phyloP scores from a whole-genome alignment of 1,140 invertebrate genomes.

The Hirudo medicinalis region DNA sequence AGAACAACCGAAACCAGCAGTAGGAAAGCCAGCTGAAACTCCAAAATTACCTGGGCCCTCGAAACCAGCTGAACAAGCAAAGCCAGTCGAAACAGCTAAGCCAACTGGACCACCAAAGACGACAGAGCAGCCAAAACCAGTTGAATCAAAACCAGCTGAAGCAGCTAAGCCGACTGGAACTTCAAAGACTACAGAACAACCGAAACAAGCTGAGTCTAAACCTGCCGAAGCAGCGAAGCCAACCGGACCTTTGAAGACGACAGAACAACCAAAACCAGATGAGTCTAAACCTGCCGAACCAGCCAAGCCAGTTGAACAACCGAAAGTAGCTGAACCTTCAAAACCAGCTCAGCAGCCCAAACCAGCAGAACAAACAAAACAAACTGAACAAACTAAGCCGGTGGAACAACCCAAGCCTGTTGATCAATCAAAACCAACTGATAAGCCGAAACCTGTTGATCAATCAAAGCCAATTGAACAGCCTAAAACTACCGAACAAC shows the following conservation, averaged over 20 bases:
- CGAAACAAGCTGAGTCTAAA: too few relatives aligned
- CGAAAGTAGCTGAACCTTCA: not conserved
- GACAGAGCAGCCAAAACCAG: conserved; percentile 10
- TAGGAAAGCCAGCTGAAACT: not conserved
- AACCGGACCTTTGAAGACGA: not conserved
- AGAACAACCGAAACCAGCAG: not conserved
- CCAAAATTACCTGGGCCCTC: not conserved
- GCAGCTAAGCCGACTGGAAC: not conserved
- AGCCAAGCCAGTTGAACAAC: not conserved
- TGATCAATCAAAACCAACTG: not conserved
- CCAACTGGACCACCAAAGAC: not conserved
- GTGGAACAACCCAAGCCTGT: not conserved
- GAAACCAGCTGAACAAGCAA: not conserved
- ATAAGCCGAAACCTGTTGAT: not conserved
- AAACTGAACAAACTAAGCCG: not conserved
- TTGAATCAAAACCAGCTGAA: not conserved
- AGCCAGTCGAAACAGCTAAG: not conserved
- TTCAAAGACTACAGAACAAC: not conserved
- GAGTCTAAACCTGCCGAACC: not conserved
- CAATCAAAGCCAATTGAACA: conserved; percentile 3
- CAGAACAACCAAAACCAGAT: conserved; percentile 10
- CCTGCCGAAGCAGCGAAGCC: not conserved
- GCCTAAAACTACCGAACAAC: conserved; percentile 12
- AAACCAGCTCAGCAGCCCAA: not conserved
- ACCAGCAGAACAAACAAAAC: conserved; percentile 4